Evolutionary conservation across 1,140 invertebrate genomes (phyloP).

Genomic region (Drosophila pruinosa): DNA sequence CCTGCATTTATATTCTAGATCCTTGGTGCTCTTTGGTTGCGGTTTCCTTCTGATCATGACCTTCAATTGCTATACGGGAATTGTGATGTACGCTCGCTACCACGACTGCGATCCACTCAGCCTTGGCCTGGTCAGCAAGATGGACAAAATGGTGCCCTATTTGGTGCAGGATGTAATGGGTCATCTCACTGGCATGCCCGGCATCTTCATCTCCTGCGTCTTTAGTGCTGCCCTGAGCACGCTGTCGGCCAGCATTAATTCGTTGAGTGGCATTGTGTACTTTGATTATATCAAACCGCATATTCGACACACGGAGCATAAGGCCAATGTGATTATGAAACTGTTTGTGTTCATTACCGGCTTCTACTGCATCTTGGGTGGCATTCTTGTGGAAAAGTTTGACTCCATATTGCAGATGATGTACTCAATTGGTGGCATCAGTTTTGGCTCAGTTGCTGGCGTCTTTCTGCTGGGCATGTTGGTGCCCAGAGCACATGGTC

Average conservation of each 20-base stretch:
- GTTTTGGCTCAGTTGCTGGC: constrained; percentile 87
- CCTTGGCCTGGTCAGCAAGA: constrained; percentile 63
- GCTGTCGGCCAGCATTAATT: constrained; percentile 89
- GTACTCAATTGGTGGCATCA: constrained; percentile 85
- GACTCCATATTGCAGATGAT: constrained; percentile 85
- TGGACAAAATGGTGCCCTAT: constrained; percentile 85
- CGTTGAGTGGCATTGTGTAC: constrained; percentile 89
- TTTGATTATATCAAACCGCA: constrained; percentile 87
- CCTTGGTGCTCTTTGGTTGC: constrained; percentile 83
- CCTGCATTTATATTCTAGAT: constrained; percentile 56
- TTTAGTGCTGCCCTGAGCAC: constrained; percentile 90
- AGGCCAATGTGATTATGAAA: constrained; percentile 87
- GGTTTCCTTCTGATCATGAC: constrained; percentile 84
- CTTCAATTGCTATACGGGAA: constrained; percentile 86
- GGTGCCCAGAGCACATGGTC: constrained; percentile 86
- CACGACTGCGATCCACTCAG: constrained; percentile 89
- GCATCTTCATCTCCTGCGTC: constrained; percentile 88
- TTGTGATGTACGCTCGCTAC: constrained; percentile 89
- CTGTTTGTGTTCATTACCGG: constrained; percentile 84
- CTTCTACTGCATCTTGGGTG: constrained; percentile 85
- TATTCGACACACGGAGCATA: constrained; percentile 83
- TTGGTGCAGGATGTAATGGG: constrained; percentile 87
- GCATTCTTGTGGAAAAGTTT: constrained; percentile 86
- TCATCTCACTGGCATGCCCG: constrained; percentile 85
- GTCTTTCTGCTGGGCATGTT: constrained; percentile 90